Base-by-base conservation (phyloP, 1,140 invertebrate genomes). In the Formica exsecta region DNA sequence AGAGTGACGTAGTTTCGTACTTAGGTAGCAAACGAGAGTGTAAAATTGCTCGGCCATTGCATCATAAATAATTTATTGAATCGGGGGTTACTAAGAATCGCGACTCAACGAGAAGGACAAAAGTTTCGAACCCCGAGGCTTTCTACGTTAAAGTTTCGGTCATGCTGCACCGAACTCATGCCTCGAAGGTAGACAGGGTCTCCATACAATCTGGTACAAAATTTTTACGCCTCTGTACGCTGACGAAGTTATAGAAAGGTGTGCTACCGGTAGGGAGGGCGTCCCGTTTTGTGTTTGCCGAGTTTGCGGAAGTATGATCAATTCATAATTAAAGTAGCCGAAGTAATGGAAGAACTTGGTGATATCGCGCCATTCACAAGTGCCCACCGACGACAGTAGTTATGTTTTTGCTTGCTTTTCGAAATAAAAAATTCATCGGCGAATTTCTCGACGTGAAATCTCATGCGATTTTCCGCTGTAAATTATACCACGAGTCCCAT, bases 11-110 rank as follows among this genome's bases (percentile, higher is more conserved):
- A 73, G 66, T 81, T 81, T 48, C 66, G 79, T 81, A 81, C 1
- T 38, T 36, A 73, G 22, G 51, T 81, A 71, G 51, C 70, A 74
- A 83, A 83, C 54, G 68, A 59, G 54, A 59, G 68, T 74, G 79
- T 73, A 83, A 74, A 70, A 83, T 83, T 83, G 54, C 68, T 83
- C 79, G 68, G 48, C 81, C 59, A 76, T 85, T 83, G 85, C 74
- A 87, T 90, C 87, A 88, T 93, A 91, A 93, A 92, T 93, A 92
- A 93, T 93, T 93, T 90, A 93, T 93, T 84, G 88, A 86, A 92
- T 89, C 92, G 87, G 80, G 83, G 84, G 88, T 87, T 77, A 88
- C 86, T 66, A 70, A 85, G 85, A 76, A 74, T 86, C 59, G 80
- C 48, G 59, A 89, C 85, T 88, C 86, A 76, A 80, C 66, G 88